Evolutionary conservation across 2,113 vertebrate genomes (phyloP).

Genomic region (Atractosteus spatula): DNA sequence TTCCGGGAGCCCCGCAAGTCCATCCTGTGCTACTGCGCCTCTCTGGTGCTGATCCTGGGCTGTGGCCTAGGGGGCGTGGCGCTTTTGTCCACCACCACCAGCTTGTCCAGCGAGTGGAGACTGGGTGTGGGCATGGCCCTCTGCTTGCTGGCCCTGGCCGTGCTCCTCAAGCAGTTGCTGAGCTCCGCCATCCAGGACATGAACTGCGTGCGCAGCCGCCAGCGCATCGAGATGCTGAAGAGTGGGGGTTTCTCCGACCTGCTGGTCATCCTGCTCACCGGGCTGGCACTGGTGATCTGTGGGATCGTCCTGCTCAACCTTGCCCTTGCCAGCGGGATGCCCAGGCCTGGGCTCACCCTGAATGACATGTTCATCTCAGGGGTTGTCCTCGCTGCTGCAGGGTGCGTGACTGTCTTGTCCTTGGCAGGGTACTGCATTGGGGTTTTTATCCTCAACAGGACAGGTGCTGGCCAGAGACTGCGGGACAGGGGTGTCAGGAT

Average conservation of each 20-base stretch:
- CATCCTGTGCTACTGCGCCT: conserved; percentile 80
- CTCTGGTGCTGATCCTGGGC: conserved; percentile 82
- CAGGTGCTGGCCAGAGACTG: conserved; percentile 49
- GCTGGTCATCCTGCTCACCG: conserved; percentile 78
- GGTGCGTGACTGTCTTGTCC: conserved; percentile 71
- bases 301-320: conserved; percentile 80
- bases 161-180: conserved; percentile 92
- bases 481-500: conserved; percentile 63
- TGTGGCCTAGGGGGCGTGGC: conserved; percentile 85
- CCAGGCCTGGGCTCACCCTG: conserved; percentile 66
- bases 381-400: conserved; percentile 74
- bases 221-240: conserved; percentile 83
- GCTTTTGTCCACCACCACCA: conserved; percentile 90
- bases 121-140: conserved; percentile 82
- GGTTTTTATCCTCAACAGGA: conserved; percentile 56
- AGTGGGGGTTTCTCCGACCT: conserved; percentile 86
- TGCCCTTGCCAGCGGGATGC: conserved; percentile 75
- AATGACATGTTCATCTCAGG: conserved; percentile 89
- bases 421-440: conserved; percentile 73
- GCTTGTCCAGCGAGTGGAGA: conserved; percentile 90
- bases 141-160: conserved; percentile 85
- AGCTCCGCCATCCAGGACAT: conserved; percentile 97
- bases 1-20: conserved; percentile 88
- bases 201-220: conserved; percentile 88
- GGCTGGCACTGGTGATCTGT: conserved; percentile 77